Conservation (phyloP, 2,113 vertebrate species). For the Diphyllodes magnificus region DNA sequence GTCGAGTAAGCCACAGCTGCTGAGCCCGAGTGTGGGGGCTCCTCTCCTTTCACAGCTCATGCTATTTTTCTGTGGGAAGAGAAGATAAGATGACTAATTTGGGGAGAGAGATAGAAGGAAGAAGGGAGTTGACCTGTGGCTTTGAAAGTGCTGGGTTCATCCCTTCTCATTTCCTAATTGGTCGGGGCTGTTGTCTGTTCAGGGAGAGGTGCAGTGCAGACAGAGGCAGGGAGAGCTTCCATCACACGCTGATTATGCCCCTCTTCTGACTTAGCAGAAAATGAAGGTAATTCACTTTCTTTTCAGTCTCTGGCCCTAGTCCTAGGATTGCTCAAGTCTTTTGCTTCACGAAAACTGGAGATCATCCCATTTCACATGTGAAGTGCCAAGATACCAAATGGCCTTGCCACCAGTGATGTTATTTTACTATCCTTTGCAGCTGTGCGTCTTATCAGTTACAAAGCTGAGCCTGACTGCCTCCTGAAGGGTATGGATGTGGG, state of each 20-base stretch:
- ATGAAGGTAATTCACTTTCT: conserved; percentile 7
- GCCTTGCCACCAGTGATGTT: neutral
- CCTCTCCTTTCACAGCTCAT: neutral
- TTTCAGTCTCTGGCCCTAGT: neutral
- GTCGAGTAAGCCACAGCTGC: neutral
- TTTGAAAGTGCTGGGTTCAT: neutral
- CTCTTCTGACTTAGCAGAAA: conserved; percentile 10
- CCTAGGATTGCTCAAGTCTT: neutral
- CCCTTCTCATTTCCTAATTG: neutral
- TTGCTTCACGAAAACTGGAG: neutral
- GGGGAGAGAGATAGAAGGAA: neutral
- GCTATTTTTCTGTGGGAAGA: neutral
- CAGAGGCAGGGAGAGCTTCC: neutral
- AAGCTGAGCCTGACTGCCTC: neutral
- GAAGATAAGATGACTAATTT: neutral
- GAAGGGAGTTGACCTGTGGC: neutral
- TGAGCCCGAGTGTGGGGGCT: neutral
- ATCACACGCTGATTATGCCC: neutral
- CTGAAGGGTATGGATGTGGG: neutral
- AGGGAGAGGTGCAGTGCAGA: neutral
- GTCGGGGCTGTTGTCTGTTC: neutral
- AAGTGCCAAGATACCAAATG: neutral
- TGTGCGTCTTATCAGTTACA: neutral
- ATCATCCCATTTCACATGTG: neutral
- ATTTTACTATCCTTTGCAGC: neutral